Evolutionary conservation across 2,888 invertebrate genomes (phyloP), one percentile per base, ranked within the genome.

Genomic region (Oscheius myriophilus): DNA sequence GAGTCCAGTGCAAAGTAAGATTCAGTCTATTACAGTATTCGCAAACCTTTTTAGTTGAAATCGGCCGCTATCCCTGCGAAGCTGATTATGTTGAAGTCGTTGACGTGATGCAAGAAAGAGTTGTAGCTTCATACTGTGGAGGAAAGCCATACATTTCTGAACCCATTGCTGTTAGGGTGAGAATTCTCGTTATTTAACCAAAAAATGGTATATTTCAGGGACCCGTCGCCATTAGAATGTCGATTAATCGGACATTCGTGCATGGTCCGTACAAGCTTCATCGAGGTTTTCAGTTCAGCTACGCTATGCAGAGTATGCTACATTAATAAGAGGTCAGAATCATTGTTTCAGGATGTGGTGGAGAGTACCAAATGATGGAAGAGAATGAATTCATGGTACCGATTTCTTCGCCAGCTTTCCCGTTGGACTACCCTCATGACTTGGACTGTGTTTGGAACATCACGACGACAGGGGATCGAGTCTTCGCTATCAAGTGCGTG

Each of bases 391-490:
- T 69, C 11, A 14, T 61, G 25, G 68, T 72, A 14, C 7, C 67
- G 0, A 51, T 75, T 46, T 62, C 70, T 0, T 80, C 82, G 21
- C 85, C 85, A 14, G 84, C 79, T 1, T 85, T 79, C 74, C 85
- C 85, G 18, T 71, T 84, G n/a, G 78, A 79, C 1, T 84, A 85
- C 55, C 79, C 80, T 42, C 71, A 82, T 49, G 71, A 79, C 46
- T 62, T 86, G 45, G 77, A 85, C 49, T 85, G 85, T 55, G 59
- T 78, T 42, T 86, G 85, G 85, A 86, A 83, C 49, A 73, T 85
- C 66, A 82, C 81, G 1, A 81, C 85, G 11, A 72, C 80, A 1
- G 42, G 62, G 0, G 81, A 78, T 41, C 51, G 79, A 11, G 55
- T 79, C 4, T 72, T 85, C 43, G 65, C 72, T 26, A 70, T 76